Percentiles rank a stretch among this genome's conserved stretches.
phyloP scores from a whole-genome alignment of 2,888 invertebrate genomes.

The Epistrophe grossulariae region DNA sequence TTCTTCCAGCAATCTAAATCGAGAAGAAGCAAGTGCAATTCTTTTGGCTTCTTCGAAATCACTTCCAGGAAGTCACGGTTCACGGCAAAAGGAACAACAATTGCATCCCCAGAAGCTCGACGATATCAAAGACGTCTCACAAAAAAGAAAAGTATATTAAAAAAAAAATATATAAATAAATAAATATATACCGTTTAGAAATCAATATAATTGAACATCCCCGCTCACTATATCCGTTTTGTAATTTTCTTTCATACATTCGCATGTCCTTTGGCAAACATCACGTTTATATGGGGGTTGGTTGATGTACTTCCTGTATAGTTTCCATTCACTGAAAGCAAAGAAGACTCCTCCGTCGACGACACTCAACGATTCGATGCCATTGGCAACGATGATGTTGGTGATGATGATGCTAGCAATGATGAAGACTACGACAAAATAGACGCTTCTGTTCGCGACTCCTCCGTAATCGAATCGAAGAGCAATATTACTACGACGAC shows the following conservation, averaged over 20 bases:
- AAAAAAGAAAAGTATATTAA: conserved; percentile 34
- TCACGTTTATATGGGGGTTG: conserved; percentile 13
- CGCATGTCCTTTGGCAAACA: conserved; percentile 51
- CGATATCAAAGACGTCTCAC: conserved; percentile 14
- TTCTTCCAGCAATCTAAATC: conserved; percentile 39
- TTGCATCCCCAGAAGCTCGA: conserved; percentile 9
- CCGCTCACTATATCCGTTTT: conserved; percentile 57
- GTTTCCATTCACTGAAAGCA: conserved; percentile 18
- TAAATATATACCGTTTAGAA: conserved; percentile 49
- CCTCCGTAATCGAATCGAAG: conserved; percentile 51
- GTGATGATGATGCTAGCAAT: conserved; percentile 5
- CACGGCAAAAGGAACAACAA: neutral
- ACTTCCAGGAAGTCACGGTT: neutral
- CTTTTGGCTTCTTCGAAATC: conserved; percentile 11
- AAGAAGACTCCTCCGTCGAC: conserved; percentile 15
- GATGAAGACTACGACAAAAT: conserved; percentile 48
- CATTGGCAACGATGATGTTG: neutral
- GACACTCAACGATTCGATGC: conserved; percentile 18
- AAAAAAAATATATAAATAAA: neutral
- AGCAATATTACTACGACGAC: conserved; percentile 41
- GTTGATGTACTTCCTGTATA: conserved; percentile 18
- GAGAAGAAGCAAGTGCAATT: conserved; percentile 28
- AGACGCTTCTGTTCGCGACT: conserved; percentile 53
- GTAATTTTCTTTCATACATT: conserved; percentile 49
- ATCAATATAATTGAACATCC: conserved; percentile 59